Conservation (phyloP, 2,888 invertebrate species). For the Drosophila histrio region DNA sequence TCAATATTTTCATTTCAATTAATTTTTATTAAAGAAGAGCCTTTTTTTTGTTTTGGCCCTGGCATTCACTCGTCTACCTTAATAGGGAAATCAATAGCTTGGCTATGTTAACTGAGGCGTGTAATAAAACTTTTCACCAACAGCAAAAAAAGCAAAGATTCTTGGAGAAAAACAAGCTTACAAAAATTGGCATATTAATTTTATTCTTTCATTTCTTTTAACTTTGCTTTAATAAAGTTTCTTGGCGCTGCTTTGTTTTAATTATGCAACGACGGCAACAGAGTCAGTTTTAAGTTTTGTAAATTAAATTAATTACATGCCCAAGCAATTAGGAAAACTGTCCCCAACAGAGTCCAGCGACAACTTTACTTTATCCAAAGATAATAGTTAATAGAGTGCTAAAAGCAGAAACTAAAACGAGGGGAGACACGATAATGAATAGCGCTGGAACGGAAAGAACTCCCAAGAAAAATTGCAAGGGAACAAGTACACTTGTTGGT, state of each 20-base stretch:
- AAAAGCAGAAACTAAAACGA: conserved; percentile 22
- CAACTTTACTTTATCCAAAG: conserved; percentile 51
- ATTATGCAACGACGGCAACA: conserved; percentile 54
- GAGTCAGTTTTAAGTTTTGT: conserved; percentile 59
- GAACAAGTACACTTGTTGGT: background rate
- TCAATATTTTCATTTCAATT: conserved; percentile 60
- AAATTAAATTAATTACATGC: conserved; percentile 67
- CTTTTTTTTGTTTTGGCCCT: conserved; percentile 25
- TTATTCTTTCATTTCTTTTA: conserved; percentile 26
- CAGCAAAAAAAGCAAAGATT: background rate
- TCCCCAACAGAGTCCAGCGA: conserved; percentile 47
- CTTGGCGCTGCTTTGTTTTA: conserved; percentile 62
- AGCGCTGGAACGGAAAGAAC: background rate
- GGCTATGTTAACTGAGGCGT: conserved; percentile 61
- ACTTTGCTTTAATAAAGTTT: conserved; percentile 55
- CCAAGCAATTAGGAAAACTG: conserved; percentile 67
- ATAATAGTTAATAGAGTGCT: conserved; percentile 63
- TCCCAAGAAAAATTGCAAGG: background rate
- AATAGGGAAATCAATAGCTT: conserved; percentile 54
- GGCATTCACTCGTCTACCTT: conserved; percentile 9
- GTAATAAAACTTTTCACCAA: conserved; percentile 47
- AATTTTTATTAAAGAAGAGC: conserved; percentile 57
- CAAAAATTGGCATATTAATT: conserved; percentile 64
- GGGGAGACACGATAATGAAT: conserved; percentile 11
- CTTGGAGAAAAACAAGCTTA: conserved; percentile 21